phyloP scores from a whole-genome alignment of 2,797 vertebrate genomes.

The Muscicapa striata region DNA sequence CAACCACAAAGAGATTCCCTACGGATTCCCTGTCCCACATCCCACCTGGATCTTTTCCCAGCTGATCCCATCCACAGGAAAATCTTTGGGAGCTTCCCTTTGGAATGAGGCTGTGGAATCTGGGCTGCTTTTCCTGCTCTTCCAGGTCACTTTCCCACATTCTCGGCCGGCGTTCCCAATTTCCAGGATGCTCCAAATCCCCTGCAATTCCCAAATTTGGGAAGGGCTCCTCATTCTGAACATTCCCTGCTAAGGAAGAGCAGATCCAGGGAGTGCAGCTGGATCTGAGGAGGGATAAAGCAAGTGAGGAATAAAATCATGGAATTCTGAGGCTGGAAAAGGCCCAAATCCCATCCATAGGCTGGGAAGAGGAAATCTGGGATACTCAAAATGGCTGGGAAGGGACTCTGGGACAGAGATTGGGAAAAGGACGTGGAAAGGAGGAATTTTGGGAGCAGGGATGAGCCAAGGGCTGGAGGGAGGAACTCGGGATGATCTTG shows the following conservation, averaged over 20 bases:
- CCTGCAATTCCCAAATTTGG: neutral
- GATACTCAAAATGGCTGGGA: neutral
- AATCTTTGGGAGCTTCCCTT: neutral
- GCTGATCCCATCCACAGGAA: neutral
- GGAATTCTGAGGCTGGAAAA: neutral
- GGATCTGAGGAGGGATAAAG: neutral
- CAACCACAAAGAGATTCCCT: neutral
- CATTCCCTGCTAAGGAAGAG: neutral
- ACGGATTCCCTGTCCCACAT: neutral
- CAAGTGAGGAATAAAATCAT: neutral
- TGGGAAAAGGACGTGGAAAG: fast-evolving
- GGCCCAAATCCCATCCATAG: fast-evolving
- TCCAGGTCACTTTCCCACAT: neutral
- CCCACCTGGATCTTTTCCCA: neutral
- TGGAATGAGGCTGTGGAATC: neutral
- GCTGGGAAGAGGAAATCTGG: neutral
- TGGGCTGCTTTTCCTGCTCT: neutral
- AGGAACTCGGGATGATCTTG: neutral
- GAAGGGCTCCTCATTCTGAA: fast-evolving
- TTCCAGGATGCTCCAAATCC: too few species aligned
- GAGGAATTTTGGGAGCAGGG: neutral
- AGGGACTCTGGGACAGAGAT: neutral
- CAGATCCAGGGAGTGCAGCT: neutral
- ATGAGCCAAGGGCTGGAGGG: neutral
- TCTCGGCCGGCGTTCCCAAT: neutral